Percentiles rank a stretch among this genome's conserved stretches.
Conservation (phyloP, 2,888 invertebrate genomes). For the Erannis defoliaria region DNA sequence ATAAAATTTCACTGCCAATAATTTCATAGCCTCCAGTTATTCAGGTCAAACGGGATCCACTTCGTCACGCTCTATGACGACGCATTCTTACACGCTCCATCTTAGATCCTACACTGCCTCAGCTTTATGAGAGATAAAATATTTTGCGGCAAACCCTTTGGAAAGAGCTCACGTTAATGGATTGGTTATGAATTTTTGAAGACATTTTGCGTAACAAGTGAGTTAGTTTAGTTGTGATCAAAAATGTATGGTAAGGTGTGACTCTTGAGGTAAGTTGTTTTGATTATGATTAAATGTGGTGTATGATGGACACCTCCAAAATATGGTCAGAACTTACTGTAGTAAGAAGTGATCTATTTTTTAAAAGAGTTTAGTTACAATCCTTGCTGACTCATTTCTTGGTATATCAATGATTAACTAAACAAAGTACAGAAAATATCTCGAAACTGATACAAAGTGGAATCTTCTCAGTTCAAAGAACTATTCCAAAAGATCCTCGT, state of each 20-base stretch:
- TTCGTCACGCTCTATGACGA: constrained; percentile 38
- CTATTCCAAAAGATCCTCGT: constrained; percentile 34
- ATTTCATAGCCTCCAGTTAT: constrained; percentile 45
- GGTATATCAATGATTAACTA: too few species aligned
- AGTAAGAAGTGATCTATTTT: too few species aligned
- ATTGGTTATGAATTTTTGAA: constrained; percentile 37
- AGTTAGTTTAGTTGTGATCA: background rate
- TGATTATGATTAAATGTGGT: too few species aligned
- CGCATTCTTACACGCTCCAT: constrained; percentile 47
- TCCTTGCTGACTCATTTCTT: constrained; percentile 21
- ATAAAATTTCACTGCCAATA: constrained; percentile 49
- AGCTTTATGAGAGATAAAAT: constrained; percentile 45
- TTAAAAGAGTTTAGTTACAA: too few species aligned
- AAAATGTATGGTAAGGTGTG: background rate
- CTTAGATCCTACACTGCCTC: constrained; percentile 22
- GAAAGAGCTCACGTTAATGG: constrained; percentile 29
- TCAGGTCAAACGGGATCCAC: constrained; percentile 47
- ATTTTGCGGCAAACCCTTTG: constrained; percentile 43
- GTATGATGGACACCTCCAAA: too few species aligned
- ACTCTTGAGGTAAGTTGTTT: background rate
- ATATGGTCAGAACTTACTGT: too few species aligned
- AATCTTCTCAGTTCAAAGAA: constrained; percentile 32
- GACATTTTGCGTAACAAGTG: constrained; percentile 14
- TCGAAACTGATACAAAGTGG: constrained; percentile 35
- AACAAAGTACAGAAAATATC: constrained; percentile 26